phyloP scores from a whole-genome alignment of 2,113 vertebrate genomes.

The Catagonus wagneri region DNA sequence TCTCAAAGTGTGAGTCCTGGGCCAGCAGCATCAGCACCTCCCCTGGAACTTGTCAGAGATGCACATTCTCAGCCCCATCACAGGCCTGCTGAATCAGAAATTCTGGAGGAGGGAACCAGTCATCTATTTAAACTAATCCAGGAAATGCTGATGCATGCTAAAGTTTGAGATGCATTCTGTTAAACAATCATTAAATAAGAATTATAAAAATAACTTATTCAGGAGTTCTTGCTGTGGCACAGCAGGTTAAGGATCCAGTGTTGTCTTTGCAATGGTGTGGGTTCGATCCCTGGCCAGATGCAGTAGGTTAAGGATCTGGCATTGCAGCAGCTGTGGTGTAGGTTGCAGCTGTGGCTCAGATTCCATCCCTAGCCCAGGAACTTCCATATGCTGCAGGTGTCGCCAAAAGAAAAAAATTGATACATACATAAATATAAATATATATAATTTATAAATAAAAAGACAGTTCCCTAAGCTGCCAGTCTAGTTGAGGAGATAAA shows the following conservation, averaged over 20 bases:
- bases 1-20: background rate
- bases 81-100: conserved; percentile 11
- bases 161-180: background rate
- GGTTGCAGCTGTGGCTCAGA: too few species aligned
- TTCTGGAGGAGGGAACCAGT: background rate
- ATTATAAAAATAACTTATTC: background rate
- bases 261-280: too few species aligned
- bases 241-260: too few species aligned
- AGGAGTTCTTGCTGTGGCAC: too few species aligned
- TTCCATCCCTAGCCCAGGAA: too few species aligned
- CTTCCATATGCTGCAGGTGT: too few species aligned
- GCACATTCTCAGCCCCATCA: background rate
- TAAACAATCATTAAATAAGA: background rate
- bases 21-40: background rate
- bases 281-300: too few species aligned
- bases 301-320: too few species aligned
- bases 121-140: background rate
- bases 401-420: too few species aligned
- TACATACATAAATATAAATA: background rate
- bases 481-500: background rate
- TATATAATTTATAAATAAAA: background rate
- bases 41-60: conserved; percentile 19
- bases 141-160: background rate
- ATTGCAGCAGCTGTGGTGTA: too few species aligned
- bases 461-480: background rate